Evolutionary conservation across 2,797 vertebrate species (phyloP).

Genomic region (Strix occidentalis): DNA sequence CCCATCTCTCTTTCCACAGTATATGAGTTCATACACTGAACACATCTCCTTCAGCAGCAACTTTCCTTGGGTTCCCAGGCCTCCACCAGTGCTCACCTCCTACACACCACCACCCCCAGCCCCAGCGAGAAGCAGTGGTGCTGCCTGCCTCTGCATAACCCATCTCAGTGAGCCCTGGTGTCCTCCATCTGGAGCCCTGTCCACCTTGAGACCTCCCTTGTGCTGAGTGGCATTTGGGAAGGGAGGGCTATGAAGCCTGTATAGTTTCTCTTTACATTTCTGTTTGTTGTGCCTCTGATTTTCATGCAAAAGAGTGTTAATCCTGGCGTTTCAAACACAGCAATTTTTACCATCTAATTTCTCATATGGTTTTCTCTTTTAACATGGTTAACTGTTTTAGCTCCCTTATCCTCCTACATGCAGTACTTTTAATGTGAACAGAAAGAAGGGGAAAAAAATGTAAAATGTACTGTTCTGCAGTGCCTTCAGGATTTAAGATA

Average conservation of each 20-base stretch:
- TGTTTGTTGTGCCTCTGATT: neutral
- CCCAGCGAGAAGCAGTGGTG: accelerated
- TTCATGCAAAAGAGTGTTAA: neutral
- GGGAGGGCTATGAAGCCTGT: neutral
- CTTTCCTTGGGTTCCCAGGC: neutral
- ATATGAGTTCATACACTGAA: accelerated
- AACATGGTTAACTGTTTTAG: neutral
- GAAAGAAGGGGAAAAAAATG: neutral
- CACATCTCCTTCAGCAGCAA: neutral
- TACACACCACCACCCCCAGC: neutral
- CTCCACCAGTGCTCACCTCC: accelerated
- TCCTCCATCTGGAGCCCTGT: neutral
- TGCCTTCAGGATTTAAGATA: neutral
- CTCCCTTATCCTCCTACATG: neutral
- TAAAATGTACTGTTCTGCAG: neutral
- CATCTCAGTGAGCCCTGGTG: accelerated
- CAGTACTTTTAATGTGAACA: neutral
- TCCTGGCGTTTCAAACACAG: neutral
- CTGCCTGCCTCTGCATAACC: neutral
- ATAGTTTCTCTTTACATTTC: neutral
- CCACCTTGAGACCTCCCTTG: accelerated
- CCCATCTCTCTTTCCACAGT: neutral
- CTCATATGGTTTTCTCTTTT: neutral
- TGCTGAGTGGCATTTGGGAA: neutral
- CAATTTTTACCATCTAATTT: neutral